These are phyloP conservation scores for Synergus gifuensis DNA, from an alignment of 2,888 invertebrate genomes.

Conservation along the genomic window DNA sequence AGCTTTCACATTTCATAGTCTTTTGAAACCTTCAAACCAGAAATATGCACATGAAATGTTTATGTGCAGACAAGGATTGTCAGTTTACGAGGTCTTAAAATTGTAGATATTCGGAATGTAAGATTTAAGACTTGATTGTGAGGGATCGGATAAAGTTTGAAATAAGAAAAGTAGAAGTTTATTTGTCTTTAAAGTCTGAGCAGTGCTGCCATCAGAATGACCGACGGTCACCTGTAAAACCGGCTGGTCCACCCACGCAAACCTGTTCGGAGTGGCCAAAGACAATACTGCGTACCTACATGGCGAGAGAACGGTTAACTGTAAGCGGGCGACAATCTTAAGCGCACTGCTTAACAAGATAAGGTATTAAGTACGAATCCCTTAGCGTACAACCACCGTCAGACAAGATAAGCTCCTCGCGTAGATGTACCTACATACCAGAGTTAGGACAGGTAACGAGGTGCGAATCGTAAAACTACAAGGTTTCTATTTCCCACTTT, in stretches of 20 bases:
- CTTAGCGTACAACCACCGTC: slow-evolving; percentile 64
- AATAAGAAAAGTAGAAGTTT: not conserved
- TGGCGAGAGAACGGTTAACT: slow-evolving; percentile 59
- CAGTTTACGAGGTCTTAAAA: too few species aligned
- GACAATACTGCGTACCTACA: slow-evolving; percentile 62
- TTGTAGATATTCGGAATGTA: too few species aligned
- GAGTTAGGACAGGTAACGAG: slow-evolving; percentile 53
- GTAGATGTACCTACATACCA: slow-evolving; percentile 49
- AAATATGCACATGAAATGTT: too few species aligned
- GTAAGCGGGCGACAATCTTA: slow-evolving; percentile 69
- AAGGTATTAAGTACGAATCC: slow-evolving; percentile 73
- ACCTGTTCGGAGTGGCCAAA: slow-evolving; percentile 60
- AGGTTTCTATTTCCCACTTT: not conserved
- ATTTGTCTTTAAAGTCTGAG: slow-evolving; percentile 47
- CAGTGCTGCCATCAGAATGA: slow-evolving; percentile 60
- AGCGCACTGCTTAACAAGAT: slow-evolving; percentile 74
- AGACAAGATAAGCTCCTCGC: slow-evolving; percentile 68
- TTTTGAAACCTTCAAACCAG: too few species aligned
- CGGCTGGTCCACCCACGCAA: slow-evolving; percentile 66
- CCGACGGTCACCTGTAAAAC: slow-evolving; percentile 64
- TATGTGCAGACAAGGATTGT: too few species aligned
- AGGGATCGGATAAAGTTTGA: not conserved
- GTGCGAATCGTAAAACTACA: slow-evolving; percentile 53
- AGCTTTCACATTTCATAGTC: too few species aligned
- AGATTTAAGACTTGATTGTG: not conserved